These are phyloP conservation scores for Thera obeliscata DNA, from an alignment of 2,888 invertebrate species.

Conservation along the genomic window DNA sequence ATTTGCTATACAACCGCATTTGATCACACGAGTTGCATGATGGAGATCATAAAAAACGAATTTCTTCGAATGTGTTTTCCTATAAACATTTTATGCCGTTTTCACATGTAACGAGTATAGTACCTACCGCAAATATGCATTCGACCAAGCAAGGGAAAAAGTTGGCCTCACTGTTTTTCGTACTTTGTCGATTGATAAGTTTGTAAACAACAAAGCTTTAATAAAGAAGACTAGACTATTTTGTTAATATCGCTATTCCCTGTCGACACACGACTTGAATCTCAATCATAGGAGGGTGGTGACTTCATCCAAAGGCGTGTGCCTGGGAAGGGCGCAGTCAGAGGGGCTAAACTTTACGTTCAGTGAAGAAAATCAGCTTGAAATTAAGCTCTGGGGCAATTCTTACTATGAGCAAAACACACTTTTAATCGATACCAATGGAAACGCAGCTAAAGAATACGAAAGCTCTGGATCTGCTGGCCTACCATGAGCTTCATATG, in stretches of 20 bases:
- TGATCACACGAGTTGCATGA: background rate
- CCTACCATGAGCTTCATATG: no score
- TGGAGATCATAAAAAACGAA: background rate
- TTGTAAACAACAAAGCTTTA: constrained; percentile 4
- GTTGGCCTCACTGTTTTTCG: no score
- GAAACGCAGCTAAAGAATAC: no score
- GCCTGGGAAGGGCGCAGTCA: background rate
- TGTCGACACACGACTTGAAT: constrained; percentile 40
- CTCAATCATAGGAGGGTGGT: constrained; percentile 46
- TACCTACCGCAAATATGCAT: no score
- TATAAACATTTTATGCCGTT: background rate
- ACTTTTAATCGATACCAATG: no score
- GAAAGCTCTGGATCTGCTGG: no score
- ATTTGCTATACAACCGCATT: background rate
- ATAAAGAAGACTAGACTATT: constrained; percentile 21
- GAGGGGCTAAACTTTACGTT: background rate
- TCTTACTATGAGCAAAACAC: no score
- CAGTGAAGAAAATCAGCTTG: background rate
- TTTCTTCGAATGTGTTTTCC: constrained; percentile 13
- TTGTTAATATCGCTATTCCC: constrained; percentile 23
- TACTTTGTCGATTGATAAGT: background rate
- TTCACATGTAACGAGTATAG: background rate
- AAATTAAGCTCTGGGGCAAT: no score
- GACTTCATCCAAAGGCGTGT: constrained; percentile 62
- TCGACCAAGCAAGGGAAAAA: no score